Conservation (phyloP, 2,888 invertebrate species). For the Salticus scenicus region DNA sequence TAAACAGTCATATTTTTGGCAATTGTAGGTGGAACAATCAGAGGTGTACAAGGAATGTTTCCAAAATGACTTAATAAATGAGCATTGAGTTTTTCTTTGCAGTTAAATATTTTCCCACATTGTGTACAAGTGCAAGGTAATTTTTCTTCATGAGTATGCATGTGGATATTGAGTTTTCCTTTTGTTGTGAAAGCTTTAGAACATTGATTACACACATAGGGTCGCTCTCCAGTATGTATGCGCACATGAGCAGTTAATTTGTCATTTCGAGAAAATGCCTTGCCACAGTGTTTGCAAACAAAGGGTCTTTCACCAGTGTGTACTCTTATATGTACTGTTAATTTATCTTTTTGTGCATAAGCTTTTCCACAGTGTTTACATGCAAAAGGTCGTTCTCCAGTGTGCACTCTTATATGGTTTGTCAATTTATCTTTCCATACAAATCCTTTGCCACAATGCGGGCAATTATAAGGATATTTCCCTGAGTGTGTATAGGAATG, state of each 20-base stretch:
- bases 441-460: conserved; percentile 64
- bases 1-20: conserved; percentile 43
- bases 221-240: conserved; percentile 59
- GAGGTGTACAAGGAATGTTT: conserved; percentile 32
- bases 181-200: conserved; percentile 57
- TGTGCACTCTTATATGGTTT: conserved; percentile 58
- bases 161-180: conserved; percentile 58
- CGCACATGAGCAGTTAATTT: conserved; percentile 61
- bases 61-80: conserved; percentile 48
- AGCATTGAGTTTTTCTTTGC: conserved; percentile 58
- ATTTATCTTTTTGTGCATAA: conserved; percentile 59
- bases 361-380: conserved; percentile 63
- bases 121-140: conserved; percentile 54
- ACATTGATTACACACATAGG: conserved; percentile 55
- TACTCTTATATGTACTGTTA: conserved; percentile 56
- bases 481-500: conserved; percentile 59
- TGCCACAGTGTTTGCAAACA: conserved; percentile 65
- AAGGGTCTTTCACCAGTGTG: conserved; percentile 65
- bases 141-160: conserved; percentile 56
- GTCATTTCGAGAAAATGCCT: conserved; percentile 60
- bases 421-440: conserved; percentile 64
- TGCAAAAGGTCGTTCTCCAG: conserved; percentile 55
- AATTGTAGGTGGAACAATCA: conserved; percentile 49
- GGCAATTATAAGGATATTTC: conserved; percentile 62
- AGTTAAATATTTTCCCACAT: conserved; percentile 58